Conservation (phyloP, 92 coral and sea anemone species). For the Epizoanthus ramosus region DNA sequence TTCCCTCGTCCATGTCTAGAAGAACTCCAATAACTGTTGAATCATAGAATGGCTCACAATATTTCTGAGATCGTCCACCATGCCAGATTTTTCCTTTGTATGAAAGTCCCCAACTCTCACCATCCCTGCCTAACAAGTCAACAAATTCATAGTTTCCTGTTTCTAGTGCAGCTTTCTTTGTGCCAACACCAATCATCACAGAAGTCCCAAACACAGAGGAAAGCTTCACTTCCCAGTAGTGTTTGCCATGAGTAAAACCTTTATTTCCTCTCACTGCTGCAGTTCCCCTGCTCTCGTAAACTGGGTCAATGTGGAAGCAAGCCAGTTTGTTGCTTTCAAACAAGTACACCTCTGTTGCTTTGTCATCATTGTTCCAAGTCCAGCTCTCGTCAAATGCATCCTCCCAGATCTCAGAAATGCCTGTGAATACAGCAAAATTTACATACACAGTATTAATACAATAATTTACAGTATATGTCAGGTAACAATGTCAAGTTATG, state of each 20-base stretch:
- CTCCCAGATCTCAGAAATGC: slow-evolving; percentile 60
- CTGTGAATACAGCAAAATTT: neutral
- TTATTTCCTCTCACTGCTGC: slow-evolving; percentile 96
- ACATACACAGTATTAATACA: no score
- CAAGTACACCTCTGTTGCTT: slow-evolving; percentile 76
- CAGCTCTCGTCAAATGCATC: slow-evolving; percentile 70
- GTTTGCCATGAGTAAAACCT: slow-evolving; percentile 91
- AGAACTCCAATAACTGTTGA: slow-evolving; percentile 84
- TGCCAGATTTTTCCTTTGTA: slow-evolving; percentile 95
- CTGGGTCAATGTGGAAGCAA: slow-evolving; percentile 86
- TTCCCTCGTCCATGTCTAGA: slow-evolving; percentile 91
- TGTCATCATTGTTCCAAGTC: slow-evolving; percentile 77
- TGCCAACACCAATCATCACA: slow-evolving; percentile 93
- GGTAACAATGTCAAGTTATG: no score
- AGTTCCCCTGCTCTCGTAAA: slow-evolving; percentile 83
- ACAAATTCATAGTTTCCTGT: slow-evolving; percentile 81
- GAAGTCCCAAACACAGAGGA: slow-evolving; percentile 89
- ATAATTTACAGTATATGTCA: no score
- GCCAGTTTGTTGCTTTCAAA: slow-evolving; percentile 72
- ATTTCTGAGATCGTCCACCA: slow-evolving; percentile 69
- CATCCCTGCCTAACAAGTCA: slow-evolving; percentile 82
- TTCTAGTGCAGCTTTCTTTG: slow-evolving; percentile 75
- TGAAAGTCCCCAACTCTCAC: slow-evolving; percentile 95
- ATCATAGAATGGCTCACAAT: slow-evolving; percentile 89
- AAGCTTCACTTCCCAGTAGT: slow-evolving; percentile 95